phyloP scores from a whole-genome alignment of 2,113 vertebrate species.

The Calonectris borealis region DNA sequence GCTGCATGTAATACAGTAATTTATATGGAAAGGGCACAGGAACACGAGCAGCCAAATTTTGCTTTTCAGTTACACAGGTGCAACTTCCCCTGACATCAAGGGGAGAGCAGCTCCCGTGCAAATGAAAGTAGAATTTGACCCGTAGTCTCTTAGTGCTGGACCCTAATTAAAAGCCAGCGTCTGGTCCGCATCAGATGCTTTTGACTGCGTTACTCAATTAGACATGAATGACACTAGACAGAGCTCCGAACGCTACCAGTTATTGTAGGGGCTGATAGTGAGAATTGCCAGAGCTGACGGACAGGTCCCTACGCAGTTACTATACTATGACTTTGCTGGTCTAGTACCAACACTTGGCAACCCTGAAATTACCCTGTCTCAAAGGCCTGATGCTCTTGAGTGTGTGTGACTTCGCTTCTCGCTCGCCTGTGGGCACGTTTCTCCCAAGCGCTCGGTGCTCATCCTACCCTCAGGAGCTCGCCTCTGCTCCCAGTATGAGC shows the following conservation, averaged over 20 bases:
- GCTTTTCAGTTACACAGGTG: conserved; percentile 54
- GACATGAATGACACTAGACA: conserved; percentile 79
- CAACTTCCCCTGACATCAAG: conserved; percentile 16
- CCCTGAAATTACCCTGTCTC: conserved; percentile 37
- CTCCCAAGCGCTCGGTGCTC: background rate
- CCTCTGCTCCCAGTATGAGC: background rate
- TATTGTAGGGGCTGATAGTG: conserved; percentile 81
- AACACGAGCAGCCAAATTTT: conserved; percentile 47
- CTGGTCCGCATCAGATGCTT: conserved; percentile 85
- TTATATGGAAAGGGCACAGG: conserved; percentile 70
- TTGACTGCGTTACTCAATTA: conserved; percentile 80
- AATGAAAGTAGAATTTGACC: conserved; percentile 63
- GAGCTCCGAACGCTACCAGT: conserved; percentile 77
- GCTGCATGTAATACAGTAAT: conserved; percentile 72
- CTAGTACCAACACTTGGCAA: conserved; percentile 59
- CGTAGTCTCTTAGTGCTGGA: conserved; percentile 74
- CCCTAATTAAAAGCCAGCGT: conserved; percentile 74
- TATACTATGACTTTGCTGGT: conserved; percentile 57
- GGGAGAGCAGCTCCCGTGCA: conserved; percentile 31
- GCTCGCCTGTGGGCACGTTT: background rate
- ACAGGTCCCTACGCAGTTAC: conserved; percentile 61
- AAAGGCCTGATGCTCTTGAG: conserved; percentile 16
- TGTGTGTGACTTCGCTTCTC: background rate
- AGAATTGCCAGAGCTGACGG: conserved; percentile 74
- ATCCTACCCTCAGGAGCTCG: background rate